Evolutionary conservation across 1,140 invertebrate species (phyloP), one percentile per base, ranked within the genome.

Genomic region (Temnothorax curvispinosus): DNA sequence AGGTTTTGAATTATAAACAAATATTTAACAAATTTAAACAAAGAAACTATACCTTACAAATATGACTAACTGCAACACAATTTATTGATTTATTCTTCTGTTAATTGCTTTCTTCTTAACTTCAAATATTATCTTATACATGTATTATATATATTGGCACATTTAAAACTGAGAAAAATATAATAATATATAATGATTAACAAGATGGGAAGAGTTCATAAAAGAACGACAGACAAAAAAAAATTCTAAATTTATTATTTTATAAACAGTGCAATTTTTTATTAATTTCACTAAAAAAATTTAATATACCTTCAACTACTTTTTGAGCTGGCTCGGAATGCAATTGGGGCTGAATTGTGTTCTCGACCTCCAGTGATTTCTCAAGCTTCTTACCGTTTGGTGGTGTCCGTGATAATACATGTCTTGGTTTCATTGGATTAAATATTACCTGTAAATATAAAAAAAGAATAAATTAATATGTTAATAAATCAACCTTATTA

Each of bases 361-460:
- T 1, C n/a, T 81, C 78, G 11, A 47, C n/a, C 18, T 85, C n/a
- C 41, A 8, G n/a, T 5, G 47, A 9, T 47, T 32, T 86, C 64
- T 85, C 41, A 47, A 47, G 62, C 1, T 27, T 54, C 7, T 52
- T 78, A 38, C 11, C 50, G 6, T 58, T 86, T 60, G 86, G 89
- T 21, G 92, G 90, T 38, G 89, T 93, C 58, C 93, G 88, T 52
- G 80, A 32, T 38, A 94, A 64, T 65, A 93, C 89, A 52, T 52
- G 78, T 71, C 76, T 90, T 1, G 93, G 92, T 64, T 90, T 85
- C 92, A 94, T 93, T 27, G 93, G 93, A 80, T 94, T 80, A 76
- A 89, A 88, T 38, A 11, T 18, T 54, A 58, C 35, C 67, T 85
- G 35, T 32, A 78, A 32, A 60, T 78, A 58, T 15, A 47, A 9